Conservation (phyloP, 2,888 invertebrate species). For the Bombyx huttoni region DNA sequence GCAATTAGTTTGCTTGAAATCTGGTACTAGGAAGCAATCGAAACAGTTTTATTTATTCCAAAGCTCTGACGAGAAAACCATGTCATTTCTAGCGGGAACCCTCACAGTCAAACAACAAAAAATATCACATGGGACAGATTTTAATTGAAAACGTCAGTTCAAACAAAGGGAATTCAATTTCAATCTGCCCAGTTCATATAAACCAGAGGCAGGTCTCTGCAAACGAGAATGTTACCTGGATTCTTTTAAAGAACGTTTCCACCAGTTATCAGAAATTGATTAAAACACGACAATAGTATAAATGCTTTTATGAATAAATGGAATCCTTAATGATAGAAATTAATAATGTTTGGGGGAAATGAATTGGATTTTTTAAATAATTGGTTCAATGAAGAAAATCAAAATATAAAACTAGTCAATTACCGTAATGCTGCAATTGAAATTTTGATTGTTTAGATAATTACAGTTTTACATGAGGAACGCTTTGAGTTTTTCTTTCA, state of each 20-base stretch:
- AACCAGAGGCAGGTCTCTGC: background rate
- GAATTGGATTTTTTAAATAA: too few species aligned
- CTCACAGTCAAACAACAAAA: slow-evolving; percentile 10
- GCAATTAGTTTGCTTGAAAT: background rate
- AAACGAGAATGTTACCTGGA: background rate
- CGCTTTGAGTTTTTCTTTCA: background rate
- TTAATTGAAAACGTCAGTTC: slow-evolving; percentile 48
- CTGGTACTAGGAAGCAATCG: slow-evolving; percentile 1
- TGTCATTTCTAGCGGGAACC: slow-evolving; percentile 11
- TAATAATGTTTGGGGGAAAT: too few species aligned
- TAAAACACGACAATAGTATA: background rate
- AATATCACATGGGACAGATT: slow-evolving; percentile 23
- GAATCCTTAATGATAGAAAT: too few species aligned
- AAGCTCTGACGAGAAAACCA: too few species aligned
- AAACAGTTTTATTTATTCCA: slow-evolving; percentile 24
- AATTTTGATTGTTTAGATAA: too few species aligned
- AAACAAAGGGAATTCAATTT: slow-evolving; percentile 44
- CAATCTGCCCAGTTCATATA: slow-evolving; percentile 19
- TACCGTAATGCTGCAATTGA: too few species aligned
- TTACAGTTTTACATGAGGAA: background rate
- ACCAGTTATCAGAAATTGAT: background rate
- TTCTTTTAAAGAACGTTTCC: background rate
- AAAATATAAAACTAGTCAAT: too few species aligned
- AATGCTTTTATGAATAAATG: too few species aligned
- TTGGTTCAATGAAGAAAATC: too few species aligned